Base-by-base conservation (phyloP, 2,888 invertebrate genomes). In the Bursaphelenchus okinawaensis region DNA sequence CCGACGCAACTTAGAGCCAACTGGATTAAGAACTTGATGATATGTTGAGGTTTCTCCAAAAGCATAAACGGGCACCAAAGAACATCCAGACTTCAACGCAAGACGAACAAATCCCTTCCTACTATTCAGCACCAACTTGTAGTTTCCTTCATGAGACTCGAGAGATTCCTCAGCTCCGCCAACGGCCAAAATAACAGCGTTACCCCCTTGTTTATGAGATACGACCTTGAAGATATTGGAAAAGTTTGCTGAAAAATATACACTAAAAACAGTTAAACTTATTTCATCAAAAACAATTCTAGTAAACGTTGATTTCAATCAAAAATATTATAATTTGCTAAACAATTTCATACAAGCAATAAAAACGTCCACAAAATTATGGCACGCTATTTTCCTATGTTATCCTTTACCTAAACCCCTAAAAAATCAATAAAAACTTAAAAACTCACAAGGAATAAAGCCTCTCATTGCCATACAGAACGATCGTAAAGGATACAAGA, bases 121-220 rank as follows among this genome's bases (percentile, higher is more conserved):
- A 6, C 40, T 29, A 29, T 52, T 57, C n/a, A 77, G 54, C 7
- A 56, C 63, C 19, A 75, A 66, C n/a, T 66, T 58, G 56, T 57
- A 62, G 23, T 63, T 58, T 1, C 82, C 83, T 0, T 93, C 92
- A 79, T 88, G 88, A 0, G 90, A 89, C 61, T 82, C 79, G 65
- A 93, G 85, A 0, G 92, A 89, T 83, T 95, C 94, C 7, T 90
- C 88, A 0, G 92, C 92, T 0, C 95, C 94, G 0, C 94, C 94
- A 0, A 92, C 89, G 61, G 92, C 88, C 51, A 95, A 85, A 2
- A 89, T 88, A 0, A 88, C 88, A 0, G 87, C 90, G 84, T 87
- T 86, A 2, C 75, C 76, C 4, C 78, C 16, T 61, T 71, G 12
- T 86, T 81, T 2, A 84, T 85, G 16, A 85, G 85, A 72, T 83